Evolutionary conservation across 2,113 vertebrate species (phyloP).

Genomic region (Trematocara nigrifrons): DNA sequence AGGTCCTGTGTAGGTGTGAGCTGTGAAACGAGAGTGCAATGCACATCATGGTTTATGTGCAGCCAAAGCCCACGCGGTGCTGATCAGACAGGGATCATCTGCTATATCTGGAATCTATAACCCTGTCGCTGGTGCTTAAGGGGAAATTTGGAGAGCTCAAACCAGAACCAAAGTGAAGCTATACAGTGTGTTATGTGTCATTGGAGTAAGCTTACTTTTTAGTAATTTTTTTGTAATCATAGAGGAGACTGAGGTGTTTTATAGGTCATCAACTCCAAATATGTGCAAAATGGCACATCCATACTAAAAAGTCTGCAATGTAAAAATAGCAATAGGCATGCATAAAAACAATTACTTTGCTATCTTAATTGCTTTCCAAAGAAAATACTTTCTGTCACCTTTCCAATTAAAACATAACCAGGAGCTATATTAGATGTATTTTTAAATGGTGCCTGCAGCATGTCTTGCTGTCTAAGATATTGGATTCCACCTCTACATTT

Average conservation of each 20-base stretch:
- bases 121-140: neutral
- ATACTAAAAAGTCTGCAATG: neutral
- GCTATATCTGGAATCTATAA: slow-evolving; percentile 34
- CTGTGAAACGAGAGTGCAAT: slow-evolving; percentile 26
- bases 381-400: slow-evolving; percentile 66
- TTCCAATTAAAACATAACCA: slow-evolving; percentile 75
- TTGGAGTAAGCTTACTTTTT: neutral
- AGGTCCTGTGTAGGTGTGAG: slow-evolving; percentile 58
- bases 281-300: neutral
- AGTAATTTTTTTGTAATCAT: neutral
- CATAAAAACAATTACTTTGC: slow-evolving; percentile 61
- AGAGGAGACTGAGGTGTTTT: neutral
- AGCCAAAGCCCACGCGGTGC: slow-evolving; percentile 43
- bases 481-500: slow-evolving; percentile 42
- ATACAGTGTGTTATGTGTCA: neutral
- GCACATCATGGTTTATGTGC: slow-evolving; percentile 39
- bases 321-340: slow-evolving; percentile 43
- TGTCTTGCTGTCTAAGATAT: slow-evolving; percentile 53
- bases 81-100: slow-evolving; percentile 46
- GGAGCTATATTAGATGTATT: slow-evolving; percentile 61
- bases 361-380: slow-evolving; percentile 74
- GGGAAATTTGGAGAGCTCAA: neutral
- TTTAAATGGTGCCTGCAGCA: slow-evolving; percentile 58
- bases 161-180: neutral
- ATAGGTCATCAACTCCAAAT: neutral